phyloP scores from a whole-genome alignment of 1,140 invertebrate species.

The Lordiphosa mommai region DNA sequence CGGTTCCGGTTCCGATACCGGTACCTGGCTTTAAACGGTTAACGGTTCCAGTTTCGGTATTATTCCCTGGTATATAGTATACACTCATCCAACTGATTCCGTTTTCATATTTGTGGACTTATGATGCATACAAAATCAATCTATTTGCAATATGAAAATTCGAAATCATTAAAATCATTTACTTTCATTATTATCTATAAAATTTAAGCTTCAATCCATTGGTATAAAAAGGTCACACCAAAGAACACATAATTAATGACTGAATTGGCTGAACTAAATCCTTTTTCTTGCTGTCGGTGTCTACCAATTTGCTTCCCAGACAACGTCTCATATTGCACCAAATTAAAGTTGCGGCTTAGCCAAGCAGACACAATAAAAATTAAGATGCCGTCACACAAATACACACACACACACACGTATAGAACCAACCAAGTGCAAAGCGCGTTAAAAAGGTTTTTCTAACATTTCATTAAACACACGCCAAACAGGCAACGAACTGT shows the following conservation, averaged over 20 bases:
- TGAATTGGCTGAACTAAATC: not conserved
- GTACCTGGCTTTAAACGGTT: no score
- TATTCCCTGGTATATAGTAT: no score
- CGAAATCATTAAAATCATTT: no score
- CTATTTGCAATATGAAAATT: no score
- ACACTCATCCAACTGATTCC: no score
- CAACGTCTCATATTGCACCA: conserved; percentile 30
- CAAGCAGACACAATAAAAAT: conserved; percentile 43
- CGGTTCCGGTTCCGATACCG: no score
- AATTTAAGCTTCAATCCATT: conserved; percentile 20
- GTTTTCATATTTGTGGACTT: no score
- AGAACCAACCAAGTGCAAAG: not conserved
- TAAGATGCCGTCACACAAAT: conserved; percentile 25
- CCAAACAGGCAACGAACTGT: conserved; percentile 32
- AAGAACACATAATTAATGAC: conserved; percentile 4
- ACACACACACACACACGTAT: not conserved
- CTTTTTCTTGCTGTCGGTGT: conserved; percentile 1
- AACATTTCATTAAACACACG: conserved; percentile 34
- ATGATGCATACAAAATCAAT: no score
- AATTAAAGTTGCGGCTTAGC: conserved; percentile 31
- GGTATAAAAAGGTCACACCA: conserved; percentile 4
- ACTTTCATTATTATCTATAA: not conserved
- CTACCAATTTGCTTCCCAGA: not conserved
- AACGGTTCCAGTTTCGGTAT: no score
- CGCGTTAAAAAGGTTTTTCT: conserved; percentile 49